These are phyloP conservation scores for Nomia melanderi DNA, from an alignment of 1,140 invertebrate genomes.

Conservation along the genomic window DNA sequence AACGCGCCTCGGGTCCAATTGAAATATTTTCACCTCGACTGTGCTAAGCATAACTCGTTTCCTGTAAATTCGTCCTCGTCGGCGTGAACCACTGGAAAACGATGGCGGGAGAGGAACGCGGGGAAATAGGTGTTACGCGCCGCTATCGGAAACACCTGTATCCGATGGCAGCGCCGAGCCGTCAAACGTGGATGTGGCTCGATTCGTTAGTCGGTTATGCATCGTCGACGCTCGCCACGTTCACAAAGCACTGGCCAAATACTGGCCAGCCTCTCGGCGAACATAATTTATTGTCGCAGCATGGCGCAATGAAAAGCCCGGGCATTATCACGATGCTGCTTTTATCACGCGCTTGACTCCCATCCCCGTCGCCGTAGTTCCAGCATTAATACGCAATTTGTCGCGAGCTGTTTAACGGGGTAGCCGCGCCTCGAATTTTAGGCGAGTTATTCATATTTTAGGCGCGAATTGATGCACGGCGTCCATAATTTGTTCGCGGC, in stretches of 20 bases:
- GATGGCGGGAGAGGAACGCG: neutral
- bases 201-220: slow-evolving; percentile 48
- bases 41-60: slow-evolving; percentile 20
- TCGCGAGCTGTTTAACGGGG: slow-evolving; percentile 24
- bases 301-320: slow-evolving; percentile 42
- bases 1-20: neutral
- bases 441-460: neutral
- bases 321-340: slow-evolving; percentile 42
- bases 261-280: slow-evolving; percentile 27
- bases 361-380: neutral
- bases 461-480: neutral
- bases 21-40: slow-evolving; percentile 22
- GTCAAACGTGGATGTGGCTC: slow-evolving; percentile 41
- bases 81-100: neutral
- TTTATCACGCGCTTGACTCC: slow-evolving; percentile 6
- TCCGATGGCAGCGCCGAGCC: slow-evolving; percentile 30
- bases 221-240: slow-evolving; percentile 38
- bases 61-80: slow-evolving; percentile 2
- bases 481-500: too few species aligned
- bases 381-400: slow-evolving; percentile 40
- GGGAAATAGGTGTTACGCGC: neutral
- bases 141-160: slow-evolving; percentile 46
- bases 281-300: slow-evolving; percentile 42
- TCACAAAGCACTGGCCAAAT: slow-evolving; percentile 40
- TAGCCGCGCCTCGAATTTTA: slow-evolving; percentile 13